Percentiles rank a stretch among this genome's conserved stretches.
phyloP scores from a whole-genome alignment of 2,113 vertebrate species.

The Atherinomorus stipes region DNA sequence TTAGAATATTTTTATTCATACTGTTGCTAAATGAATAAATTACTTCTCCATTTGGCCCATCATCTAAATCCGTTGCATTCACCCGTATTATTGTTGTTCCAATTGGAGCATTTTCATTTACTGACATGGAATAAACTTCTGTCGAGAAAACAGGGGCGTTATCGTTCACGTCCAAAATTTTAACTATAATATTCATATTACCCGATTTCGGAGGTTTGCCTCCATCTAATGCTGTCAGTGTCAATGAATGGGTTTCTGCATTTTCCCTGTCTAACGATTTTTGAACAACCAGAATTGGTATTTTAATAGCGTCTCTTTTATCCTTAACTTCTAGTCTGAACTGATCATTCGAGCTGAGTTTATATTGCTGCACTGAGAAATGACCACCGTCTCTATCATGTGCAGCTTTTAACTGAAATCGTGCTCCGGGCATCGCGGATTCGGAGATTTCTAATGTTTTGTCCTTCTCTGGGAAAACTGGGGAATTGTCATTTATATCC shows the following conservation, averaged over 20 bases:
- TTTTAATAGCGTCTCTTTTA: conserved; percentile 67
- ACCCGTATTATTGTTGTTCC: conserved; percentile 65
- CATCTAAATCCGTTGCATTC: conserved; percentile 76
- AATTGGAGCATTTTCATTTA: conserved; percentile 66
- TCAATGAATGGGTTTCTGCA: conserved; percentile 34
- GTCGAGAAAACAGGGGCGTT: conserved; percentile 66
- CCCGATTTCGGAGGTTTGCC: conserved; percentile 69
- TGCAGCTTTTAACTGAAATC: conserved; percentile 77
- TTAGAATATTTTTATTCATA: conserved; percentile 28
- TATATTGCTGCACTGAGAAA: conserved; percentile 81
- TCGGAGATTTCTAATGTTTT: conserved; percentile 75
- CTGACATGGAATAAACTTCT: conserved; percentile 50
- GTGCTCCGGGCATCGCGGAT: conserved; percentile 61
- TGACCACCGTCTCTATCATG: conserved; percentile 79
- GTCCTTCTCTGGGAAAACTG: conserved; percentile 68
- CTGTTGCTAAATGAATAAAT: conserved; percentile 72
- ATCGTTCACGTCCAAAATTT: conserved; percentile 71
- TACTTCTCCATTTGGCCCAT: conserved; percentile 61
- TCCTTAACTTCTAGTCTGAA: conserved; percentile 74
- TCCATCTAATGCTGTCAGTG: conserved; percentile 71
- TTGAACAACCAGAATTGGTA: conserved; percentile 68
- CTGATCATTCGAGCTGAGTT: conserved; percentile 67
- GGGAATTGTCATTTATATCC: conserved; percentile 85
- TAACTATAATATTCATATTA: conserved; percentile 38
- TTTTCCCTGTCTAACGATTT: conserved; percentile 74